Base-by-base conservation (phyloP, 2,797 vertebrate species). In the Sebastes vulpes region DNA sequence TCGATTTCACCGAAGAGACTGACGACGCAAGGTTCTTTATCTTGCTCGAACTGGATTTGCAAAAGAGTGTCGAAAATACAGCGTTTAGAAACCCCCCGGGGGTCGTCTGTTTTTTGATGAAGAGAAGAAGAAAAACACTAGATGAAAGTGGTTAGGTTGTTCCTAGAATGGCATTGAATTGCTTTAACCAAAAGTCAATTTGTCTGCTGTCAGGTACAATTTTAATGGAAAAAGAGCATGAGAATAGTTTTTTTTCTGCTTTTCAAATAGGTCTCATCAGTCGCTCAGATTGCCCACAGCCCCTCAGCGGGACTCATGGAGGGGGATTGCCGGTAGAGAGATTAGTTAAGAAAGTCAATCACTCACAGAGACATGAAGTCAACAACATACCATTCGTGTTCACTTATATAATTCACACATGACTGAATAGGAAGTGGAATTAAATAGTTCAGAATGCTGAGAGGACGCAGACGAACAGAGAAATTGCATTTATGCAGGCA, bases 291-390 rank as follows among this genome's bases (percentile, higher is more conserved):
- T 64, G 26, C 26, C 23, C 31, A 11, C 32, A 59, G 67, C 70
- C 23, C 72, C 20, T 75, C n/a, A 25, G 26, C 21, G 26, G 53
- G 57, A 35, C 52, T 59, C 14, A 38, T 64, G 52, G 54, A 58
- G 66, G 72, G 50, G 54, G 68, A 84, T 87, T 84, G 87, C 31
- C 64, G 31, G 9, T 23, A 26, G 42, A 42, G 82, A 85, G 91
- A 94, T 92, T 93, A 92, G 54, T 75, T 70, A n/a, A n/a, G n/a
- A n/a, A n/a, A n/a, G 70, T 91, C 86, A 89, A 66, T 90, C 79
- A 71, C 68, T 74, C 70, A 72, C 75, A 85, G 71, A 82, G 58
- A 32, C 69, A 79, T 72, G 57, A 58, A 79, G 56, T 83, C 82
- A 80, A 60, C 85, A 72, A 73, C 77, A 81, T 71, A 71, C 48